These are phyloP conservation scores for Caenorhabditis sp. DNA, from an alignment of 2,888 invertebrate species.

Conservation along the genomic window DNA sequence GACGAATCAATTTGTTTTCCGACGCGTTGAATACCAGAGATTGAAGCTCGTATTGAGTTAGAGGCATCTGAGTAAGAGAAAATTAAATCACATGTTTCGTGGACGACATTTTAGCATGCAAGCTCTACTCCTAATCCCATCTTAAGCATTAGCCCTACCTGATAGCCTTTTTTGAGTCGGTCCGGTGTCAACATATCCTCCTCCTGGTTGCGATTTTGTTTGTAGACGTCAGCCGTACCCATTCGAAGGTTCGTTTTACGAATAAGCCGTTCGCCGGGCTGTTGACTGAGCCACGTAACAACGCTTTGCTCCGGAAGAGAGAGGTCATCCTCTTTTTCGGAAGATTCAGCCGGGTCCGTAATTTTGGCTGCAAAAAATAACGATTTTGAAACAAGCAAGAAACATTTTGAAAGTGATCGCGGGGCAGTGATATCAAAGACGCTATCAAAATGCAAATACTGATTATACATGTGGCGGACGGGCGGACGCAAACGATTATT, in stretches of 20 bases:
- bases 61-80: conserved; percentile 54
- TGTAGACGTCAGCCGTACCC: conserved; percentile 72
- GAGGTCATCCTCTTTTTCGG: conserved; percentile 8
- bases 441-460: too few species aligned
- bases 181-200: conserved; percentile 70
- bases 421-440: not conserved
- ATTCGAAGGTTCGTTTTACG: conserved; percentile 32
- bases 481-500: too few species aligned
- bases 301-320: conserved; percentile 4
- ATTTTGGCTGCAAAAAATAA: conserved; percentile 1
- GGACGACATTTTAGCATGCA: not conserved
- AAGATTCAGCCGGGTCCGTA: conserved; percentile 9
- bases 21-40: conserved; percentile 65
- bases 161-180: conserved; percentile 66
- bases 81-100: not conserved
- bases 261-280: conserved; percentile 33
- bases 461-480: too few species aligned
- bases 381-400: not conserved
- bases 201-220: conserved; percentile 70
- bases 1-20: conserved; percentile 46
- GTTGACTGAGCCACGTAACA: conserved; percentile 33
- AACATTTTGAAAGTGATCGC: not conserved
- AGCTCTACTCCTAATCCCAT: not conserved
- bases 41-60: conserved; percentile 68
- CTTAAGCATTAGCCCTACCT: too few species aligned